Conservation (phyloP, 1,140 invertebrate genomes). For the Papilio glaucus region DNA sequence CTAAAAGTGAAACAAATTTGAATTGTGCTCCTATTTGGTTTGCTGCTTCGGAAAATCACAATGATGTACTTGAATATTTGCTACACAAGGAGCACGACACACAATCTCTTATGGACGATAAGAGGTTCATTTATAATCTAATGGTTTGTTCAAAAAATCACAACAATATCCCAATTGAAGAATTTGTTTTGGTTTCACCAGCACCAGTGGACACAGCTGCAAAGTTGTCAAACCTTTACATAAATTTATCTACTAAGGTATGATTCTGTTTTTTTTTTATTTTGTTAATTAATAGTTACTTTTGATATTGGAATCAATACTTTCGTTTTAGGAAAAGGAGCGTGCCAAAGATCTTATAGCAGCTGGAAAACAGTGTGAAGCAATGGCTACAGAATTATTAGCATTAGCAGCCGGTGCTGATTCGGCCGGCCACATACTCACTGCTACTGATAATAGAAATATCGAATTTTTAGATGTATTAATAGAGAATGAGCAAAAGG, state of each 20-base stretch:
- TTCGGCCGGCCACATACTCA: slow-evolving; percentile 95
- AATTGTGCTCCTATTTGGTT: slow-evolving; percentile 98
- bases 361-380: slow-evolving; percentile 97
- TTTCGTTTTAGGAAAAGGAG: slow-evolving; percentile 92
- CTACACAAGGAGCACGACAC: slow-evolving; percentile 99
- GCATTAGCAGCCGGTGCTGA: slow-evolving; percentile 96
- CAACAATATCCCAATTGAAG: slow-evolving; percentile 97
- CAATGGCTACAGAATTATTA: slow-evolving; percentile 97
- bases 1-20: slow-evolving; percentile 95
- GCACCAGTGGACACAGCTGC: slow-evolving; percentile 99
- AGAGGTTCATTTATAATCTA: slow-evolving; percentile 98
- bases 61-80: slow-evolving; percentile 97
- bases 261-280: slow-evolving; percentile 38
- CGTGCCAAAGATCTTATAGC: slow-evolving; percentile 97
- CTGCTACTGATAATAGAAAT: slow-evolving; percentile 95
- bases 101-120: slow-evolving; percentile 98
- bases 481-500: slow-evolving; percentile 99
- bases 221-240: slow-evolving; percentile 97
- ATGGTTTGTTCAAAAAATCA: slow-evolving; percentile 99
- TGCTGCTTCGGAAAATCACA: slow-evolving; percentile 97
- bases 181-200: slow-evolving; percentile 97
- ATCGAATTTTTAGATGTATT: slow-evolving; percentile 98
- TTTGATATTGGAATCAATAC: too few species aligned
- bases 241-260: slow-evolving; percentile 93
- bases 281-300: too few species aligned